These are phyloP conservation scores for Sarotherodon lohbergeri DNA, from an alignment of 2,113 vertebrate species.

Conservation along the genomic window DNA sequence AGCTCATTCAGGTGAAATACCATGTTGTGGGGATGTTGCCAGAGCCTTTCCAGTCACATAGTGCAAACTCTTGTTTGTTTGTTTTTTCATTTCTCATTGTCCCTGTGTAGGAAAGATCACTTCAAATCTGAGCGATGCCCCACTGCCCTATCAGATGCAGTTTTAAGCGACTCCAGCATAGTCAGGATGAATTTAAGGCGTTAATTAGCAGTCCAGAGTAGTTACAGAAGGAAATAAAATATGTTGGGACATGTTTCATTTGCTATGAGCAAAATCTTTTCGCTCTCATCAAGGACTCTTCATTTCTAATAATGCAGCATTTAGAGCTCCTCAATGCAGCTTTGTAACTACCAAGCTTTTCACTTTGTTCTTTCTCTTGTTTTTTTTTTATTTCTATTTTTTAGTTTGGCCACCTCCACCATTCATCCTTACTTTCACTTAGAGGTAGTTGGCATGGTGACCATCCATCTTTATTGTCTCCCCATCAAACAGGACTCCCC, in stretches of 20 bases:
- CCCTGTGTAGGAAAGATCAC: neutral
- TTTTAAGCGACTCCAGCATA: neutral
- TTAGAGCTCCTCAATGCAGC: constrained; percentile 2
- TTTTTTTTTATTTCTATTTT: neutral
- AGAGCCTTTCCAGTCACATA: neutral
- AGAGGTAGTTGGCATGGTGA: constrained; percentile 48
- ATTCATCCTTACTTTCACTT: constrained; percentile 21
- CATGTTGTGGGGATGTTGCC: neutral
- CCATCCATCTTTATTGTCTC: constrained; percentile 52
- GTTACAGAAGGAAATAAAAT: constrained; percentile 1
- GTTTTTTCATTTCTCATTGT: neutral
- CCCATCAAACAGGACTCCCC: constrained; percentile 51
- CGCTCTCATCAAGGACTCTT: constrained; percentile 35
- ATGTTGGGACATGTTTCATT: constrained; percentile 1
- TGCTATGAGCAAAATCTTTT: constrained; percentile 24
- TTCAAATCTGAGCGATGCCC: neutral
- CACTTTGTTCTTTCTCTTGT: neutral
- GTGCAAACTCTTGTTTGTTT: neutral
- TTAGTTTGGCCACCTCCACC: neutral
- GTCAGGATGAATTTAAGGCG: neutral
- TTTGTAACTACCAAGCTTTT: neutral
- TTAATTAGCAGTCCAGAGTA: neutral
- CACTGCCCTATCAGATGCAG: neutral
- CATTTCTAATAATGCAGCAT: constrained; percentile 40
- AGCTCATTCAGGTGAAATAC: neutral